These are phyloP conservation scores for Anodontia alba DNA, from an alignment of 2,888 invertebrate species.

Conservation along the genomic window DNA sequence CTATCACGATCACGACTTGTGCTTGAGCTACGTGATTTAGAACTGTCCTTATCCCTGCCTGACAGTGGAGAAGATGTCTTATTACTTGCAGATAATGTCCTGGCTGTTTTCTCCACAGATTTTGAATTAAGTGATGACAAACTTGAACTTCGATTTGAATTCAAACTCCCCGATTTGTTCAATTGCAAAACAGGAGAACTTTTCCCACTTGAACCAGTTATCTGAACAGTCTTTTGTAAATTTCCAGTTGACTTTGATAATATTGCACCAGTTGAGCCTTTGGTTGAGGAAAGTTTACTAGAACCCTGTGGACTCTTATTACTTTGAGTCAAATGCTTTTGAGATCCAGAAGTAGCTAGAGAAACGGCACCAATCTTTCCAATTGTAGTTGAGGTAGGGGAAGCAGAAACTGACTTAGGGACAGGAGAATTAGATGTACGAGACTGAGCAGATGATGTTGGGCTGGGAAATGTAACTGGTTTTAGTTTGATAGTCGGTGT, in stretches of 20 bases:
- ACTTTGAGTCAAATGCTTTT: conserved; percentile 44
- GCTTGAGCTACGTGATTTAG: conserved; percentile 44
- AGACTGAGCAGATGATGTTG: conserved; percentile 34
- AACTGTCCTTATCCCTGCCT: conserved; percentile 49
- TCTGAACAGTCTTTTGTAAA: conserved; percentile 53
- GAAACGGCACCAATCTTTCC: conserved; percentile 69
- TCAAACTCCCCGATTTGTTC: conserved; percentile 43
- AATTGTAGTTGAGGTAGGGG: conserved; percentile 70
- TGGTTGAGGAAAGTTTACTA: conserved; percentile 18
- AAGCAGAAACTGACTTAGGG: conserved; percentile 56
- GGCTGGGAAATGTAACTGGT: conserved; percentile 89
- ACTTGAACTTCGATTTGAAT: conserved; percentile 35
- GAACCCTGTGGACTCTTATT: conserved; percentile 49
- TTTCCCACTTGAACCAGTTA: conserved; percentile 53
- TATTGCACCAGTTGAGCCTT: conserved; percentile 15
- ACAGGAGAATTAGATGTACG: conserved; percentile 24
- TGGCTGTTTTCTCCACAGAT: not conserved
- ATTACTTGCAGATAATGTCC: conserved; percentile 7
- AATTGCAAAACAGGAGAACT: conserved; percentile 50
- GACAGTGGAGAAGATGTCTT: conserved; percentile 54
- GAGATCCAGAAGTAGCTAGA: conserved; percentile 65
- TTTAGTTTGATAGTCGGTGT: conserved; percentile 82
- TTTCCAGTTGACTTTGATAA: conserved; percentile 37
- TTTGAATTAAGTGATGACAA: conserved; percentile 35
- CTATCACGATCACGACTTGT: conserved; percentile 26